Evolutionary conservation across 2,113 vertebrate genomes (phyloP), one percentile per base, ranked within the genome.

Genomic region (Daphoenositta chrysoptera): DNA sequence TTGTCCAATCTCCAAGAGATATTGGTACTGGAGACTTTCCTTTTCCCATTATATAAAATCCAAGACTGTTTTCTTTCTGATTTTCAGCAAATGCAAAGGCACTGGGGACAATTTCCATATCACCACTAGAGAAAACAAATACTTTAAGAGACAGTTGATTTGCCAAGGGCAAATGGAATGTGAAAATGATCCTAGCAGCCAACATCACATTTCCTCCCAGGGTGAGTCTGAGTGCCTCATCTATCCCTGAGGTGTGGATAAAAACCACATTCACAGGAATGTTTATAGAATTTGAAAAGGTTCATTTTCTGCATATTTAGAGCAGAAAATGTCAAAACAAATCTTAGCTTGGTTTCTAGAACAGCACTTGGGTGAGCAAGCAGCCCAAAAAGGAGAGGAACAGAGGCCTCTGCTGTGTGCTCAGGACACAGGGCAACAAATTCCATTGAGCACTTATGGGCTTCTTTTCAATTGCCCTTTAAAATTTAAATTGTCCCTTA

Each of bases 241-340:
- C 68, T 61, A 5, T 39, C 76, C 71, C 90, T 83, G 53, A 86
- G 44, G 70, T 87, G 57, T 28, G 51, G 69, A 90, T 78, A 56
- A 92, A 50, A 95, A 39, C 12, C 45, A 70, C 56, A 80, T 63
- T 78, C 76, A 92, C 10, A 33, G 40, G 31, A 72, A 58, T 7
- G 21, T 61, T 93, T 65, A 86, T 0, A 54, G 79, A 94, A 90
- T 33, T 70, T 66, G 85, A 91, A 94, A 93, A 85, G 95, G 71
- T 75, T 85, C 48, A 83, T 87, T 72, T 95, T 96, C 87, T 95
- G 93, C 86, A 19, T 31, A 81, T 96, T 96, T 93, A 66, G 70
- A 95, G 92, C 20, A 3, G 64, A 77, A 89, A 92, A 87, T 10
- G 53, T 89, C 95, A 80, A 76, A 93, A 95, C 58, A 93, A 85